Conservation (phyloP, 1,140 invertebrate species). For the Cecropterus lyciades region DNA sequence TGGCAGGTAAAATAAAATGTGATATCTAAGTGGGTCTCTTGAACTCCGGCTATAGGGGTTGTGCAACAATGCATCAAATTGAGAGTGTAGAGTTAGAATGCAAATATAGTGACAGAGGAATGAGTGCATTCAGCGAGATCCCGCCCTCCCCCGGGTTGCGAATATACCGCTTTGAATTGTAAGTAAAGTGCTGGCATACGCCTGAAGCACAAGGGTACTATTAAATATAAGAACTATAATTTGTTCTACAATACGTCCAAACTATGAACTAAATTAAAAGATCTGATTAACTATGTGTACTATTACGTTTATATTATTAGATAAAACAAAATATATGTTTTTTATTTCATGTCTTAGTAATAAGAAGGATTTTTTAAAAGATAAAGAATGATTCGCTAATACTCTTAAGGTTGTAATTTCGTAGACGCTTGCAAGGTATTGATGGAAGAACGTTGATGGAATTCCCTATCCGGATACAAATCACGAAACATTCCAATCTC, state of each 20-base stretch:
- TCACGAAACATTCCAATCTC: slow-evolving; percentile 76
- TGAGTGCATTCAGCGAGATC: slow-evolving; percentile 48
- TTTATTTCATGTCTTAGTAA: too few relatives aligned
- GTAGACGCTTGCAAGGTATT: slow-evolving; percentile 48
- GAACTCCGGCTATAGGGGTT: slow-evolving; percentile 35
- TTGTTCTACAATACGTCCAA: slow-evolving; percentile 24
- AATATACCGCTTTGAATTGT: slow-evolving; percentile 21
- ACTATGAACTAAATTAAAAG: too few relatives aligned
- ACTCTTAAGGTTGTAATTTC: slow-evolving; percentile 27
- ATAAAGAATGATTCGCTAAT: too few relatives aligned
- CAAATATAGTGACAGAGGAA: slow-evolving; percentile 47
- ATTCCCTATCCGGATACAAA: slow-evolving; percentile 66
- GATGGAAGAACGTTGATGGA: slow-evolving; percentile 63
- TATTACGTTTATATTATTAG: too few relatives aligned
- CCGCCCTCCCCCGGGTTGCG: slow-evolving; percentile 9
- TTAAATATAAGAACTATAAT: slow-evolving; percentile 39
- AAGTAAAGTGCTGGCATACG: slow-evolving; percentile 8
- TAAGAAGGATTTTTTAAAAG: too few relatives aligned
- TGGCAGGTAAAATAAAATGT: slow-evolving; percentile 22
- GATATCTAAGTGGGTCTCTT: slow-evolving; percentile 25
- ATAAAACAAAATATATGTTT: too few relatives aligned
- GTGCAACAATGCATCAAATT: slow-evolving; percentile 55
- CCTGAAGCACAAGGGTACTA: slow-evolving; percentile 4
- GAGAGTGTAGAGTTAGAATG: slow-evolving; percentile 52
- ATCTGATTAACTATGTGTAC: too few relatives aligned